Evolutionary conservation across 2,113 vertebrate genomes (phyloP), one percentile per base, ranked within the genome.

Genomic region (Macroglossus sobrinus): DNA sequence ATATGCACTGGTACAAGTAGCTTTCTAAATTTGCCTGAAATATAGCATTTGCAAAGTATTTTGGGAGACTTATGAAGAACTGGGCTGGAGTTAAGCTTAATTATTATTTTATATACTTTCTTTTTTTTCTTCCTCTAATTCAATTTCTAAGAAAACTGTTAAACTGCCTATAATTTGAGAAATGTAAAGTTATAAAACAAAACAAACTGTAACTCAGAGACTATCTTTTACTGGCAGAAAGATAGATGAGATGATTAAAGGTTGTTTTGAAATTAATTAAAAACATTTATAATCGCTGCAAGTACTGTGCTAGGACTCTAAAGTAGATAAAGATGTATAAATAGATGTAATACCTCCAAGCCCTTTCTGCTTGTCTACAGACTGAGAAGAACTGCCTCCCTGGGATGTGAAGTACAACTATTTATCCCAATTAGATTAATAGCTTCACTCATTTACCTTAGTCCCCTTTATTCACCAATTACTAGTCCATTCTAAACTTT

Each of bases 21-120:
- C 78, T 97, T 98, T 97, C 94, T 96, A 97, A 98, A 97, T 97
- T 94, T 96, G 93, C 61, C 82, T 89, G 93, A 96, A 94, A 96
- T 97, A 76, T n/a, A 97, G 85, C 74, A 47, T 95, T 96, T 97
- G 89, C 93, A 93, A 84, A 85, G 59, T 93, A 96, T 97, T 98
- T 96, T 81, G 78, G 74, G 95, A 97, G 81, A 93, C 57, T 89
- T 93, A 94, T 55, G 88, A 94, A 96, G 94, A 94, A 89, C 63
- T 75, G 43, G 69, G 64, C 57, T 96, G 78, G 59, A 95, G 79
- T 94, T 95, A 89, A 93, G 91, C 85, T 97, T 97, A 93, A 96
- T 97, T 97, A 93, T 94, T 96, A 96, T 86, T 96, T 97, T 76
- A 96, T 87, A 89, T 21, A 93, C 43, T 45, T 79, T 79, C 35